Conservation (phyloP, 2,797 vertebrate genomes). For the Brachyrhaphis roseni region DNA sequence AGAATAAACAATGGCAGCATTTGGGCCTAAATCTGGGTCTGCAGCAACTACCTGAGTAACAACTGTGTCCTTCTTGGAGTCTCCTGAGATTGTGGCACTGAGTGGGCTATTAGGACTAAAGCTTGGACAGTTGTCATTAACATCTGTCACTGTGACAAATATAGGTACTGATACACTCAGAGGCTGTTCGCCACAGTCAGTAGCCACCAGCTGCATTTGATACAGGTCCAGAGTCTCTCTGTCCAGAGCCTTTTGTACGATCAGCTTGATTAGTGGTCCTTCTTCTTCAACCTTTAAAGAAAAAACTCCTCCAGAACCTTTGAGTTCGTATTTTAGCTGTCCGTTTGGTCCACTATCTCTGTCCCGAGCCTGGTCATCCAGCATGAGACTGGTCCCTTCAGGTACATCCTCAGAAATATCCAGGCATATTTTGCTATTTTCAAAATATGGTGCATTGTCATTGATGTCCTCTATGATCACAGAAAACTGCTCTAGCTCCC, state of each 20-base stretch:
- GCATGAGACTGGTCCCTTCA: constrained; percentile 67
- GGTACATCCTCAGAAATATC: constrained; percentile 75
- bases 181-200: constrained; percentile 69
- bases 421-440: constrained; percentile 72
- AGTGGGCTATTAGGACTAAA: constrained; percentile 66
- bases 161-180: constrained; percentile 74
- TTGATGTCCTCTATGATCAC: constrained; percentile 83
- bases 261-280: constrained; percentile 52
- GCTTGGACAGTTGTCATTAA: constrained; percentile 84
- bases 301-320: constrained; percentile 70
- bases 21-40: constrained; percentile 78
- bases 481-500: constrained; percentile 75
- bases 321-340: constrained; percentile 72
- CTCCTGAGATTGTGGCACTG: constrained; percentile 65
- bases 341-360: constrained; percentile 72
- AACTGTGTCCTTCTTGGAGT: constrained; percentile 60
- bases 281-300: constrained; percentile 61
- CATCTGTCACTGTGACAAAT: constrained; percentile 78
- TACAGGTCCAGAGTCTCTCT: constrained; percentile 77
- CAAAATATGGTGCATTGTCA: constrained; percentile 82
- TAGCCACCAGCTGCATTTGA: constrained; percentile 73
- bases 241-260: constrained; percentile 75
- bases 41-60: constrained; percentile 76
- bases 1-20: constrained; percentile 78
- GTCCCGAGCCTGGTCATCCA: constrained; percentile 79